Evolutionary conservation across 1,140 invertebrate species (phyloP).

Genomic region (Heliconius himera): DNA sequence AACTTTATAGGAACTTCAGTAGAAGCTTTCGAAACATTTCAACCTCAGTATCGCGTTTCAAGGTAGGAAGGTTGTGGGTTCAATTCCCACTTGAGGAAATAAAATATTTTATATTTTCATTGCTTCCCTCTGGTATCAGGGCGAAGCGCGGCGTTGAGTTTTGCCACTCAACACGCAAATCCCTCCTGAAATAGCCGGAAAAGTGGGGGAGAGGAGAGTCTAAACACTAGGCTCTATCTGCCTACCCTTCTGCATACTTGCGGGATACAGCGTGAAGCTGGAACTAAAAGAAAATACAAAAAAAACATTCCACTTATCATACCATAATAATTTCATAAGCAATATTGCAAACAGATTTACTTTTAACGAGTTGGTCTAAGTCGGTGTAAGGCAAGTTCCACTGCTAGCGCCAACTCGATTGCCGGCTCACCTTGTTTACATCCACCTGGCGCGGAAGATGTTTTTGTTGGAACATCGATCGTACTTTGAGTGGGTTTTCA

Average conservation of each 20-base stretch:
- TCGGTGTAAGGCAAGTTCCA: conserved; percentile 5
- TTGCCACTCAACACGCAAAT: too few relatives aligned
- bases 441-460: not conserved
- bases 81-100: too few relatives aligned
- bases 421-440: conserved; percentile 1
- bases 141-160: too few relatives aligned
- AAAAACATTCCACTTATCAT: not conserved
- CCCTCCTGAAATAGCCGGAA: too few relatives aligned
- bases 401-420: conserved; percentile 14
- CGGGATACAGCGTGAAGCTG: too few relatives aligned
- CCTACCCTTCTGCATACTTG: too few relatives aligned
- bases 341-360: conserved; percentile 6
- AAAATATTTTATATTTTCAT: too few relatives aligned
- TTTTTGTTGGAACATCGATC: not conserved
- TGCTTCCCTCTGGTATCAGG: too few relatives aligned
- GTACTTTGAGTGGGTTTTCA: not conserved
- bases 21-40: conserved; percentile 1
- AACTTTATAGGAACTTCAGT: not conserved
- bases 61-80: not conserved
- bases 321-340: conserved; percentile 5
- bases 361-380: conserved; percentile 12
- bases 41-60: conserved; percentile 3
- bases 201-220: too few relatives aligned
- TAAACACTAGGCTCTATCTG: too few relatives aligned
- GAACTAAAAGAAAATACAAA: too few relatives aligned